Base-by-base conservation (phyloP, 1,140 invertebrate genomes). In the Akabosia matsudoensis region DNA sequence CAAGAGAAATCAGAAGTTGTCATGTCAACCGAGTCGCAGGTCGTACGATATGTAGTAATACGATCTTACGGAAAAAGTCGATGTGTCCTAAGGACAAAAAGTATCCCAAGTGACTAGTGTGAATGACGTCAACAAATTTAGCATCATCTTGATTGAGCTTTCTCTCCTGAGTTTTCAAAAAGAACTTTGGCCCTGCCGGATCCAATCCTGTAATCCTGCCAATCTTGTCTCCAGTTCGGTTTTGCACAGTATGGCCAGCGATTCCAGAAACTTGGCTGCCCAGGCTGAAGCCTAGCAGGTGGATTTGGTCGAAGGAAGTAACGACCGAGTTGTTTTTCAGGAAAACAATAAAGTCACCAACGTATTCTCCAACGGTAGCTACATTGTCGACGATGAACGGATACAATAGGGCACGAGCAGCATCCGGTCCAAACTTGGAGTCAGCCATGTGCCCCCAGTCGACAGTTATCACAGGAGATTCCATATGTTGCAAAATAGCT, bases 401-500 rank as follows among this genome's bases (percentile, higher is more conserved):
- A 45, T 72, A 72, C 70, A 72, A 4, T 4, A 72, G n/a, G 2
- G 70, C 14, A 13, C 70, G 70, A 22, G 33, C 33, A 1, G 22
- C 70, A n/a, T 72, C 70, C 33, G 37, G 70, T 1, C 33, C 70
- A 28, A 72, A 34, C 45, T 72, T 45, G 2, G 33, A 33, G 13
- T 34, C 28, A 1, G 74, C 45, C 52, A 88, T 78, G 72, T 88
- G 70, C 2, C 70, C 37, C 70, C 70, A 72, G 33, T 72, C 70
- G 2, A 72, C 70, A 22, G 1, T 79, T 81, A 85, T 84, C 75
- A 89, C 84, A 79, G 85, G 83, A 70, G 83, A 79, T 18, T 82
- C 76, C 82, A 84, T 86, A 82, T 84, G 77, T 26, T 81, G 67
- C 22, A 85, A 82, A 78, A 54, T 84, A 67, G 72, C 84, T 82